A percentile compares a stretch with the other conserved stretches of the same genome.
phyloP scores from a whole-genome alignment of 2,888 invertebrate genomes.

The Caenorhabditis becei region DNA sequence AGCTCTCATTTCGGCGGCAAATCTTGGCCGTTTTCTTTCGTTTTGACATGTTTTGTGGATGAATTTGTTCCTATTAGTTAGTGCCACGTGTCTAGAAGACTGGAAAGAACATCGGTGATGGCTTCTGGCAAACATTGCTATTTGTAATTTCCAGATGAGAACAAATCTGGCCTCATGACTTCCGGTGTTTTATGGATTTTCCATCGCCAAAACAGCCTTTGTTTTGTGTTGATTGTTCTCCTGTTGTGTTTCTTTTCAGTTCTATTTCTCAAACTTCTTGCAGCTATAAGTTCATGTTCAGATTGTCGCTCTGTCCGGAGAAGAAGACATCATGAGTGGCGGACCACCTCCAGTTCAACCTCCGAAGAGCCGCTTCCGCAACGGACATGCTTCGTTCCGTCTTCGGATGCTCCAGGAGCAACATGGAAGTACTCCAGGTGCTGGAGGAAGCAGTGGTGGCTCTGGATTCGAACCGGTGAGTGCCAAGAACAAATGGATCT shows the following conservation, averaged over 20 bases:
- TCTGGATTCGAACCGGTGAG: slow-evolving; percentile 69
- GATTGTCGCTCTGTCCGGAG: slow-evolving; percentile 71
- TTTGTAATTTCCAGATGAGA: slow-evolving; percentile 7
- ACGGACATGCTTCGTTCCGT: slow-evolving; percentile 76
- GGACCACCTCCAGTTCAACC: slow-evolving; percentile 66
- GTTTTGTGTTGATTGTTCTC: slow-evolving; percentile 10
- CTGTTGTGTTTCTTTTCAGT: slow-evolving; percentile 4
- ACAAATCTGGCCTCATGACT: slow-evolving; percentile 7
- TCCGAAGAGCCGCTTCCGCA: slow-evolving; percentile 70
- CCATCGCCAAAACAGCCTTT: slow-evolving; percentile 5
- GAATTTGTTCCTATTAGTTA: no score
- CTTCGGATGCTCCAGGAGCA: slow-evolving; percentile 80
- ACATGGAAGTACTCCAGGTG: slow-evolving; percentile 55
- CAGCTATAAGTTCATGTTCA: slow-evolving; percentile 41
- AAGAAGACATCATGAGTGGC: slow-evolving; percentile 70
- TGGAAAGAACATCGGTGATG: no score
- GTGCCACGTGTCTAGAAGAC: no score
- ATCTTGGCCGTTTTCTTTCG: not conserved
- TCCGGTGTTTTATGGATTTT: slow-evolving; percentile 15
- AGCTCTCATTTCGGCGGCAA: not conserved
- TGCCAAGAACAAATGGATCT: not conserved
- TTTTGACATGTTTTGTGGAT: not conserved
- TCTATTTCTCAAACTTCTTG: not conserved
- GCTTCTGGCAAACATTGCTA: slow-evolving; percentile 6
- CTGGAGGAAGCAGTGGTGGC: slow-evolving; percentile 26